Evolutionary conservation across 2,888 invertebrate species (phyloP).

Genomic region (Ceraclea dissimilis): DNA sequence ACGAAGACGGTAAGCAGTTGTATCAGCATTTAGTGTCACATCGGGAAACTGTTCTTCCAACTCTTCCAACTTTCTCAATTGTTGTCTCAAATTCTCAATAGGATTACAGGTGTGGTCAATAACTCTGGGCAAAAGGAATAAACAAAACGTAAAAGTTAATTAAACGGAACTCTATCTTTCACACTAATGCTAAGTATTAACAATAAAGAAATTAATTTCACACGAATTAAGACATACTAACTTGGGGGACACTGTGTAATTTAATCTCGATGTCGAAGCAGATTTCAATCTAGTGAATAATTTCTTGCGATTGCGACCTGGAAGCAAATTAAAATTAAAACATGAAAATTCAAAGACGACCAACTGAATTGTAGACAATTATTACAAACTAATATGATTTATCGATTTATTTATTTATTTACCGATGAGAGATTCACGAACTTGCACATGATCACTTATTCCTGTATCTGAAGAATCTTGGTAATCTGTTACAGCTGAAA

Average conservation of each 20-base stretch:
- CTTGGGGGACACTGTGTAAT: slow-evolving; percentile 48
- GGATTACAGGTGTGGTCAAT: slow-evolving; percentile 61
- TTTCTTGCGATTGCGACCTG: slow-evolving; percentile 55
- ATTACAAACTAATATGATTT: too few species aligned
- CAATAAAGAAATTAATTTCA: too few species aligned
- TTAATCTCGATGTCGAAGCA: slow-evolving; percentile 60
- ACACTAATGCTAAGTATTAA: too few species aligned
- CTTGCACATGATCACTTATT: slow-evolving; percentile 41
- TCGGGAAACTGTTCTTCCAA: slow-evolving; percentile 75
- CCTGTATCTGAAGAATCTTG: slow-evolving; percentile 51
- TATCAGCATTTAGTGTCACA: slow-evolving; percentile 56
- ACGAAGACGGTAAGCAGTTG: slow-evolving; percentile 67
- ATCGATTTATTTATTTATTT: too few species aligned
- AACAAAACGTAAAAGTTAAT: background rate
- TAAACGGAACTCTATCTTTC: background rate
- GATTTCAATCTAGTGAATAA: slow-evolving; percentile 64
- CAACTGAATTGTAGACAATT: too few species aligned
- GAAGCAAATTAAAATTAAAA: slow-evolving; percentile 29
- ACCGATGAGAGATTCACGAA: slow-evolving; percentile 42
- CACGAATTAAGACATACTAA: slow-evolving; percentile 30
- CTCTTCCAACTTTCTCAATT: slow-evolving; percentile 73
- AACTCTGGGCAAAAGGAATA: slow-evolving; percentile 31
- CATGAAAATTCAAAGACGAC: too few species aligned
- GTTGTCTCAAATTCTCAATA: slow-evolving; percentile 70
- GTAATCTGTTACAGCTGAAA: slow-evolving; percentile 36